Base-by-base conservation (phyloP, 2,797 vertebrate species). In the Orientallactaga sibirica region DNA sequence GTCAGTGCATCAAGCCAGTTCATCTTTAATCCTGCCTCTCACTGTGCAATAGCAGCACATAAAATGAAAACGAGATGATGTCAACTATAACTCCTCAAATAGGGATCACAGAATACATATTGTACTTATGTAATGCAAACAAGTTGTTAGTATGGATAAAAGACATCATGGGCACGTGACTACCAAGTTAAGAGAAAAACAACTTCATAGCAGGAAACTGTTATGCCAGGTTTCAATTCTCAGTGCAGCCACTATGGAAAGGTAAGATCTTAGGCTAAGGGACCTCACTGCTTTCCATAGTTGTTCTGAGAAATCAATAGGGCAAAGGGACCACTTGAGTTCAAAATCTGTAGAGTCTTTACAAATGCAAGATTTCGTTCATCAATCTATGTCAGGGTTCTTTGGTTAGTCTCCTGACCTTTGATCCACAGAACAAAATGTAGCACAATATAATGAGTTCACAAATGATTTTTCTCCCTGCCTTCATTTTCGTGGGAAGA, bases 11-110 rank as follows among this genome's bases (percentile, higher is more conserved):
- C 97, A 97, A 97, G 93, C 95, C 95, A 94, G 95, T 82, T 95
- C 96, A 96, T 96, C 95, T 98, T 97, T 98, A 98, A 98, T 98
- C 95, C 97, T 5, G 0, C 90, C 89, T 96, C 94, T 98, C 78
- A 66, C 92, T 93, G 91, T 90, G 91, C 66, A 97, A 95, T 97
- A 92, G 79, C 83, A 86, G 95, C 96, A 90, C 73, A 79, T 89
- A 90, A 96, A 97, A 97, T 96, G 83, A 96, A 97, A 97, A 97
- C 78, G 96, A 88, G 92, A 96, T 95, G 95, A 96, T 88, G 95
- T 92, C 92, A 97, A 96, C 94, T 74, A 64, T 97, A 78, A 73
- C 75, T 90, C 37, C 66, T 91, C 37, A 86, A 66, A 61, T 14
- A 18, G 37, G 41, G 66, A 84, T 73, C 66, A 81, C 1, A 93